Evolutionary conservation across 2,888 invertebrate genomes (phyloP).

Genomic region (Drosophila putrida): DNA sequence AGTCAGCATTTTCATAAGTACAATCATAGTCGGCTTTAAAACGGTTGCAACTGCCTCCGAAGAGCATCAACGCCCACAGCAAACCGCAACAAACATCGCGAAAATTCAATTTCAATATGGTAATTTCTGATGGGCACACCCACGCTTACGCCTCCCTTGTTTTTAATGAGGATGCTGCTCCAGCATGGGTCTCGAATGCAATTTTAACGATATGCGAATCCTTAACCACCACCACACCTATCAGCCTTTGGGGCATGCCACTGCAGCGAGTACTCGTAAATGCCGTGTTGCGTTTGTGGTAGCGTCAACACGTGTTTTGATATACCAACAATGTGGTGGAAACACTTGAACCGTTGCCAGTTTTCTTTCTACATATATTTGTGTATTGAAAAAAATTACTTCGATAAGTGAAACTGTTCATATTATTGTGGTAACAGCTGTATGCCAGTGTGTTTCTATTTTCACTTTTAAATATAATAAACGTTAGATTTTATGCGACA

Average conservation of each 20-base stretch:
- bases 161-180: slow-evolving; percentile 45
- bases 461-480: slow-evolving; percentile 3
- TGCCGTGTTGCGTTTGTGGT: slow-evolving; percentile 63
- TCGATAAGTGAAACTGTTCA: slow-evolving; percentile 7
- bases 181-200: slow-evolving; percentile 29
- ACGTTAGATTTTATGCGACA: neutral
- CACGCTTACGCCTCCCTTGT: slow-evolving; percentile 35
- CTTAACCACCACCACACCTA: slow-evolving; percentile 38
- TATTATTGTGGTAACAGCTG: slow-evolving; percentile 2
- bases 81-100: slow-evolving; percentile 67
- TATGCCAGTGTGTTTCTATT: slow-evolving; percentile 5
- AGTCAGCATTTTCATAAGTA: slow-evolving; percentile 38
- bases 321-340: slow-evolving; percentile 46
- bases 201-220: slow-evolving; percentile 41
- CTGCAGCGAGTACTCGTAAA: slow-evolving; percentile 14
- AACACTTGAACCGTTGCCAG: slow-evolving; percentile 12
- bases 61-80: slow-evolving; percentile 50
- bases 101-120: slow-evolving; percentile 83
- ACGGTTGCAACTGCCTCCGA: slow-evolving; percentile 32
- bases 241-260: slow-evolving; percentile 26
- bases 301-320: slow-evolving; percentile 72
- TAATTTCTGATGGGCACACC: slow-evolving; percentile 52
- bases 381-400: neutral
- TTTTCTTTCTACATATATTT: slow-evolving; percentile 1
- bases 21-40: slow-evolving; percentile 18